phyloP scores from a whole-genome alignment of 2,113 vertebrate genomes.

The Oxyura jamaicensis region DNA sequence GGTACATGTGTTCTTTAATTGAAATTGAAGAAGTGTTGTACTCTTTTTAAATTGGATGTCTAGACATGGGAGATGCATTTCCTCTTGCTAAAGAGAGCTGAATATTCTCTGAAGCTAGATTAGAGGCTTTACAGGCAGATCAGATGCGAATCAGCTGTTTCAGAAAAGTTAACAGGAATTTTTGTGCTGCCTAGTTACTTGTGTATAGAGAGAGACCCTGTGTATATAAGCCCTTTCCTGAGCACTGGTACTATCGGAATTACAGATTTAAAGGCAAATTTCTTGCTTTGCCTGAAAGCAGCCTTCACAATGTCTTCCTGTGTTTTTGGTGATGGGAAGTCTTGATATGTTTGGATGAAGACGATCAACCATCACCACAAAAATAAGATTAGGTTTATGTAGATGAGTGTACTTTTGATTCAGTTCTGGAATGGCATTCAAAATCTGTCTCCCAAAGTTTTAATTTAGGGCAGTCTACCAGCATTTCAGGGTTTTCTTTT shows the following conservation, averaged over 20 bases:
- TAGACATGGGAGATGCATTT: slow-evolving; percentile 59
- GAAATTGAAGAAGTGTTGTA: not conserved
- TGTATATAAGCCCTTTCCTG: not conserved
- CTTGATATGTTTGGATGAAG: not conserved
- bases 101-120: slow-evolving; percentile 6
- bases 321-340: not conserved
- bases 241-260: not conserved
- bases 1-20: slow-evolving; percentile 33
- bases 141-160: slow-evolving; percentile 1
- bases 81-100: not conserved
- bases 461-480: not conserved
- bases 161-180: not conserved
- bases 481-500: not conserved
- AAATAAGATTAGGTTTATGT: not conserved
- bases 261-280: not conserved
- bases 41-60: slow-evolving; percentile 61
- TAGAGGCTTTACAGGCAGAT: not conserved
- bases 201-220: not conserved
- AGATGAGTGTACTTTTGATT: not conserved
- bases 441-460: not conserved
- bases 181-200: not conserved
- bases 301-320: not conserved
- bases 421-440: not conserved
- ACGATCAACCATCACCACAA: not conserved
- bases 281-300: not conserved